Evolutionary conservation across 2,888 invertebrate species (phyloP).

Genomic region (Drosophila lacicola): DNA sequence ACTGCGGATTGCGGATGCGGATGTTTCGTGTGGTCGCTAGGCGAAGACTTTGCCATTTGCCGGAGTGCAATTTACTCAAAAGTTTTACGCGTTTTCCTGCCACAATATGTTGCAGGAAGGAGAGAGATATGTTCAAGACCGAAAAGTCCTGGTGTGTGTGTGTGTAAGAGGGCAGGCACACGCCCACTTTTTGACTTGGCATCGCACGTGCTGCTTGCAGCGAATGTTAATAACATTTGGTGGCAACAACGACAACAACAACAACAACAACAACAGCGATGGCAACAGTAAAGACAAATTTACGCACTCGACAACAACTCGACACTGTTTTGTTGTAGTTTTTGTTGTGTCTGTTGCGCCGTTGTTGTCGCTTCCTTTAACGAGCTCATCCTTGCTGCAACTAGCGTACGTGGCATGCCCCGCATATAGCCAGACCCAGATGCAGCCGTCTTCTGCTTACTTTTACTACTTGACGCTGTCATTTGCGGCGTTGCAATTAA

Average conservation of each 20-base stretch:
- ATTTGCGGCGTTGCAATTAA: conserved; percentile 81
- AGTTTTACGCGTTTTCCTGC: conserved; percentile 59
- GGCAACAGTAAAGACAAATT: conserved; percentile 33
- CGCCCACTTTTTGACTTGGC: conserved; percentile 47
- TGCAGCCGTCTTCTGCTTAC: conserved; percentile 56
- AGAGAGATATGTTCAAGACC: conserved; percentile 8
- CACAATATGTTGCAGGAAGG: conserved; percentile 43
- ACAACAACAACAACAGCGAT: conserved; percentile 24
- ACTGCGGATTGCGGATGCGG: conserved; percentile 30
- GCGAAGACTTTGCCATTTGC: conserved; percentile 52
- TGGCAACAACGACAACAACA: conserved; percentile 45
- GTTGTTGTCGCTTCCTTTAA: conserved; percentile 70
- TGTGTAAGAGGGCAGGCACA: conserved; percentile 6
- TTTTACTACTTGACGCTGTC: conserved; percentile 78
- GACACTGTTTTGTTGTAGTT: conserved; percentile 22
- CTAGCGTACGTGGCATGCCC: conserved; percentile 64
- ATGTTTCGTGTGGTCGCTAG: conserved; percentile 49
- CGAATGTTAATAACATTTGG: conserved; percentile 75
- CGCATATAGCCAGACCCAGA: conserved; percentile 2
- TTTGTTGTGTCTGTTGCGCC: conserved; percentile 17
- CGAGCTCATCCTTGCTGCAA: conserved; percentile 79
- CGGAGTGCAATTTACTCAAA: conserved; percentile 58
- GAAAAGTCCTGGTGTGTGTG: conserved; percentile 13
- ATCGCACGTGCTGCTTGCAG: conserved; percentile 64
- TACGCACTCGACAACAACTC: conserved; percentile 51